Evolutionary conservation across 2,113 vertebrate species (phyloP).

Genomic region (Monopterus albus): DNA sequence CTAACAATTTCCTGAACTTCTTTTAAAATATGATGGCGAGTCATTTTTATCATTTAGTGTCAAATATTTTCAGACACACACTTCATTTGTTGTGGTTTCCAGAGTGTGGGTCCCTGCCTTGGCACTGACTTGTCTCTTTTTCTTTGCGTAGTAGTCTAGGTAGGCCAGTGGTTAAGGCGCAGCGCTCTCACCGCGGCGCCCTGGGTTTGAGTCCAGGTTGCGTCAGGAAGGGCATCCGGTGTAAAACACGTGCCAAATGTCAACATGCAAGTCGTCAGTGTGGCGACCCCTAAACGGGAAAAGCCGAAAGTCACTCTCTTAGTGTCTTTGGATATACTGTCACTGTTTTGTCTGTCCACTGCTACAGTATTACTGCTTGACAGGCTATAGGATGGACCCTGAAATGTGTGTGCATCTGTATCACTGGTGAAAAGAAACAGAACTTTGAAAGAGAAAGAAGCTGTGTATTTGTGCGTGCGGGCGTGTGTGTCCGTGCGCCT

Average conservation of each 20-base stretch:
- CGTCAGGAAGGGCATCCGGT: too few species aligned
- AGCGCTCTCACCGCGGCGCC: too few species aligned
- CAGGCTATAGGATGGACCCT: not conserved
- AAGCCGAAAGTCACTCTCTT: too few species aligned
- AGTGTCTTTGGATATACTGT: too few species aligned
- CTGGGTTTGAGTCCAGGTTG: too few species aligned
- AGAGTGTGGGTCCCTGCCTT: not conserved
- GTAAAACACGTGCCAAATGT: too few species aligned
- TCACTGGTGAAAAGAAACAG: slow-evolving; percentile 29
- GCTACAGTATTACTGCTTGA: slow-evolving; percentile 15
- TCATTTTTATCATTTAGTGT: not conserved
- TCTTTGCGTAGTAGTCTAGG: too few species aligned
- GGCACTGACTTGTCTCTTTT: too few species aligned
- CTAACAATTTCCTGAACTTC: not conserved
- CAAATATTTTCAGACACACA: slow-evolving; percentile 1
- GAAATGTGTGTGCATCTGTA: slow-evolving; percentile 26
- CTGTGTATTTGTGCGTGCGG: slow-evolving; percentile 4
- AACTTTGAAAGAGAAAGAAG: slow-evolving; percentile 18
- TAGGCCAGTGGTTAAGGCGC: too few species aligned
- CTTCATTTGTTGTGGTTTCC: not conserved
- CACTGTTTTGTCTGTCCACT: not conserved
- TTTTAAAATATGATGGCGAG: not conserved
- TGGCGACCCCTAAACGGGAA: too few species aligned
- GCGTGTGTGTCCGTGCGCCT: slow-evolving; percentile 13
- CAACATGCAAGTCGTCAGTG: too few species aligned